Conservation (phyloP, 2,113 vertebrate genomes). For the Ptyas mucosa region DNA sequence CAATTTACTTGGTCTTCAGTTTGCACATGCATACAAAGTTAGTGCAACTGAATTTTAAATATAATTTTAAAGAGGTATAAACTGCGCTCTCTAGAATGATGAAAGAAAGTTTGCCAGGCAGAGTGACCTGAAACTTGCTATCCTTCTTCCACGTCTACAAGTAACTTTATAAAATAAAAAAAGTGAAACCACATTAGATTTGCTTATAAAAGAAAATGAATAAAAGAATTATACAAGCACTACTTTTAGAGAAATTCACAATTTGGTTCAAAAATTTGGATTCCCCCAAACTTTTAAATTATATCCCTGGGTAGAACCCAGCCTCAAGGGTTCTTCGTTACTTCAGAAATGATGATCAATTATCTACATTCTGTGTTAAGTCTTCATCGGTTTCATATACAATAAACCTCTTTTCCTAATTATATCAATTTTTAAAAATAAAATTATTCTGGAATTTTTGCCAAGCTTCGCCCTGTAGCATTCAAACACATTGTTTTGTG, state of each 20-base stretch:
- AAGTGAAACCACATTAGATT: constrained; percentile 6
- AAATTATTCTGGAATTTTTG: neutral
- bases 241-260: constrained; percentile 1
- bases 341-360: constrained; percentile 15
- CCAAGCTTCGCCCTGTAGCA: constrained; percentile 23
- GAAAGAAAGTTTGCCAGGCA: constrained; percentile 11
- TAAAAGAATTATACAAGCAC: neutral
- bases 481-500: constrained; percentile 59
- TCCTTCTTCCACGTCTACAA: neutral
- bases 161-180: constrained; percentile 22
- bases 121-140: constrained; percentile 28
- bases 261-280: neutral
- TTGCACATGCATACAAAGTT: constrained; percentile 4
- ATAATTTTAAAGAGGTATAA: constrained; percentile 13
- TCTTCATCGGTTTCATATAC: constrained; percentile 22
- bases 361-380: neutral
- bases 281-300: constrained; percentile 2
- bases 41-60: constrained; percentile 5
- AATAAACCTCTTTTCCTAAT: constrained; percentile 43
- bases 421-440: neutral
- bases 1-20: neutral
- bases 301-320: constrained; percentile 12
- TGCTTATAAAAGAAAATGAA: neutral
- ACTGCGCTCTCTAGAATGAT: neutral
- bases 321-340: constrained; percentile 26